A percentile compares a stretch with the other conserved stretches of the same genome.
Conservation (phyloP, 2,888 invertebrate genomes). For the Diaphora mendica region DNA sequence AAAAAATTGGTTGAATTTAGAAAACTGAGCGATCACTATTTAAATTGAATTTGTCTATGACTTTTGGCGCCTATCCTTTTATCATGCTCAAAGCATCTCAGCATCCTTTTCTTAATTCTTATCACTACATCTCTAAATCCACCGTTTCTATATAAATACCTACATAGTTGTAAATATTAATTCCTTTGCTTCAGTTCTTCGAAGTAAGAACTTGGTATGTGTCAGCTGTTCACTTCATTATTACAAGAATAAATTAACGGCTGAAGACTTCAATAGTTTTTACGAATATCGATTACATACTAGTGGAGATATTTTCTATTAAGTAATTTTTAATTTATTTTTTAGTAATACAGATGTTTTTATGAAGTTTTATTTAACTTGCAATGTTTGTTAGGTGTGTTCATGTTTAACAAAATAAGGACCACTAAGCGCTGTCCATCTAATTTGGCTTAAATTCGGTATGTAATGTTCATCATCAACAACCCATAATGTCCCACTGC, state of each 20-base stretch:
- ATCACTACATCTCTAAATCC: not conserved
- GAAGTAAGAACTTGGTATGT: not conserved
- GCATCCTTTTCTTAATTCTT: not conserved
- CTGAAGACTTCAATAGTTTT: not conserved
- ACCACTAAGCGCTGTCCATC: too few species aligned
- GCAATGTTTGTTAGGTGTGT: too few species aligned
- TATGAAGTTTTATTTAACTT: not conserved
- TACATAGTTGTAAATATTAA: too few species aligned
- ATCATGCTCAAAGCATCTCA: not conserved
- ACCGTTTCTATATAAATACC: not conserved
- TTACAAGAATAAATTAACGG: slow-evolving; percentile 2
- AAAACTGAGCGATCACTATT: too few species aligned
- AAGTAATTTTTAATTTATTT: not conserved
- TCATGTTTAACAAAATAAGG: too few species aligned
- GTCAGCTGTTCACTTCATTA: not conserved
- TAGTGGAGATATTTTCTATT: not conserved
- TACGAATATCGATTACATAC: not conserved
- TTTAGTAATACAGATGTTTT: not conserved
- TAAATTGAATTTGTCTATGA: too few species aligned
- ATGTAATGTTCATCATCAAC: too few species aligned
- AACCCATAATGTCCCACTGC: too few species aligned
- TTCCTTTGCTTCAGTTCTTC: not conserved
- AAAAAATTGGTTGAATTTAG: too few species aligned
- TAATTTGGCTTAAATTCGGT: too few species aligned
- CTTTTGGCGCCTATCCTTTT: too few species aligned